Percentiles rank a stretch among this genome's conserved stretches.
phyloP scores from a whole-genome alignment of 30 jellyfish, hydroid and myxozoan species.

The Turritopsis rubra region DNA sequence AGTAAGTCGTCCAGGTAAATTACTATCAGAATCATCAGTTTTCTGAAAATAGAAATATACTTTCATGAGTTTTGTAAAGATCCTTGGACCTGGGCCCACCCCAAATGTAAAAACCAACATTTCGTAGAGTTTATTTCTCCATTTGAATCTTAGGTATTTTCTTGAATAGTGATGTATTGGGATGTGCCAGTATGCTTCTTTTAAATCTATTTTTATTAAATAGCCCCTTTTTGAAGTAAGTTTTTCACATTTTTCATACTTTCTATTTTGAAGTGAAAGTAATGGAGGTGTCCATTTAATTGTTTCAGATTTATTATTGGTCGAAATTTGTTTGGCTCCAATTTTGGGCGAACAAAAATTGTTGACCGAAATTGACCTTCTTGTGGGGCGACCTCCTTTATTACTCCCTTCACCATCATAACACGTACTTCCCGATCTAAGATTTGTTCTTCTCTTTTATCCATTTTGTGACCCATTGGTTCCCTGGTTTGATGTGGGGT shows the following conservation, averaged over 20 bases:
- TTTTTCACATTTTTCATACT: no score
- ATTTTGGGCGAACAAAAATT: constrained; percentile 10
- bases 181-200: constrained; percentile 22
- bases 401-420: neutral
- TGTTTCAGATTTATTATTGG: constrained; percentile 7
- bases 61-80: constrained; percentile 4
- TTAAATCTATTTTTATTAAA: no score
- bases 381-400: neutral
- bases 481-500: no score
- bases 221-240: no score
- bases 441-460: neutral
- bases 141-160: neutral
- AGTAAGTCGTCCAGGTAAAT: no score
- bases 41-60: neutral
- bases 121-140: neutral
- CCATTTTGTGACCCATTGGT: neutral
- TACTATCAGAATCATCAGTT: no score
- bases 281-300: no score
- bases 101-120: constrained; percentile 1
- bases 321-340: constrained; percentile 16
- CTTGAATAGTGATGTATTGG: neutral
- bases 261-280: no score
- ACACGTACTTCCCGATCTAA: neutral
- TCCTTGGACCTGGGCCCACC: constrained; percentile 22
- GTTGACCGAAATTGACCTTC: neutral